Percentiles rank a stretch among this genome's conserved stretches.
Evolutionary conservation across 37 sponge, comb jelly and placozoan species (phyloP).

Genomic region (Cladorhizidae sp.): DNA sequence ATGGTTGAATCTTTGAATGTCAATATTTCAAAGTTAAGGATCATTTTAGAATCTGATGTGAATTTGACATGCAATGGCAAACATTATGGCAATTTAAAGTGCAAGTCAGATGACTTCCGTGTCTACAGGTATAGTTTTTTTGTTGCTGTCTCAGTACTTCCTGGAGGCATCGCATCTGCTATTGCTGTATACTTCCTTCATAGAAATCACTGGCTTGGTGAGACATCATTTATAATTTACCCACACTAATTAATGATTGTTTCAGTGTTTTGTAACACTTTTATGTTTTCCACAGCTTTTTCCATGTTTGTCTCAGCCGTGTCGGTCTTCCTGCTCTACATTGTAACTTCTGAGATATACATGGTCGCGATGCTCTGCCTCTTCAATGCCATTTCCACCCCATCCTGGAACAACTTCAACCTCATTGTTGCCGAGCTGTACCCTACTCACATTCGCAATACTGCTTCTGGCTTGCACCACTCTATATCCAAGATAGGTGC

Average conservation of each 20-base stretch:
- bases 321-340: slow-evolving; percentile 61
- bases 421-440: slow-evolving; percentile 67
- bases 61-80: not conserved
- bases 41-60: not conserved
- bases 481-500: slow-evolving; percentile 65
- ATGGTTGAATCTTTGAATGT: not conserved
- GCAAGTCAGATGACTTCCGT: not conserved
- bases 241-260: not conserved
- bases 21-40: not conserved
- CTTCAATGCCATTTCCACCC: slow-evolving; percentile 69
- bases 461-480: slow-evolving; percentile 49
- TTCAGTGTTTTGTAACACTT: not conserved
- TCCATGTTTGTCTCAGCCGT: slow-evolving; percentile 29
- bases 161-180: slow-evolving; percentile 60
- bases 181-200: slow-evolving; percentile 62
- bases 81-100: not conserved
- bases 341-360: slow-evolving; percentile 43
- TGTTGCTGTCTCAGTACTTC: slow-evolving; percentile 41
- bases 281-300: slow-evolving; percentile 34
- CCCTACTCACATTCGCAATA: slow-evolving; percentile 69
- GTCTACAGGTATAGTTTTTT: slow-evolving; percentile 56
- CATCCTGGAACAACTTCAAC: slow-evolving; percentile 59
- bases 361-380: slow-evolving; percentile 52
- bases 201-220: slow-evolving; percentile 73
- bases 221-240: not conserved